A percentile compares a stretch with the other conserved stretches of the same genome.
These are phyloP conservation scores for Neomorphus geoffroyi DNA, from an alignment of 2,797 vertebrate species.

Conservation along the genomic window DNA sequence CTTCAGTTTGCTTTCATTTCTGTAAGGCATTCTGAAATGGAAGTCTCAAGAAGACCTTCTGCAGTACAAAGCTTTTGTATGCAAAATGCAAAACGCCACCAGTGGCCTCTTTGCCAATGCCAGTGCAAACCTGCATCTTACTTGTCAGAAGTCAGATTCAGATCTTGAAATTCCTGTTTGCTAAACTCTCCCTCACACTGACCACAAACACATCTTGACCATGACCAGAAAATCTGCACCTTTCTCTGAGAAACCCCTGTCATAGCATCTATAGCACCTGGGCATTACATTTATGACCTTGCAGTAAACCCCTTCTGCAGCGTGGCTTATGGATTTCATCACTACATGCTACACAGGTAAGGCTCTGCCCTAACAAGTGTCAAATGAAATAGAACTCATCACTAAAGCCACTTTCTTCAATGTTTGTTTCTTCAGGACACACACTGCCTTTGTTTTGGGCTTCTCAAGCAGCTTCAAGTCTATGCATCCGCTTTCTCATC, in stretches of 20 bases:
- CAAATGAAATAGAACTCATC: not conserved
- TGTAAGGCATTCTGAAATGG: not conserved
- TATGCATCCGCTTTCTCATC: not conserved
- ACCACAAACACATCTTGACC: not conserved
- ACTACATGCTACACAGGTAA: not conserved
- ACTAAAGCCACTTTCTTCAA: not conserved
- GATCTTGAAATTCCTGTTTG: not conserved
- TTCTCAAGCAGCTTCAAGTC: not conserved
- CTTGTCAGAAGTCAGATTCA: not conserved
- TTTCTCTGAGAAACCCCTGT: not conserved
- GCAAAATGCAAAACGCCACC: not conserved
- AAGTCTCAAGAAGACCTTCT: fast-evolving
- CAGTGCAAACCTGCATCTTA: not conserved
- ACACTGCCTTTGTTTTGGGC: not conserved
- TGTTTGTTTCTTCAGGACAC: not conserved
- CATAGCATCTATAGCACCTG: not conserved
- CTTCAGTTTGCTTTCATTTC: not conserved
- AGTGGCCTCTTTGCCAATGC: not conserved
- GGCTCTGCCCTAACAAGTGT: not conserved
- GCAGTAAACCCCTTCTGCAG: not conserved
- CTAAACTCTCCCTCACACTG: not conserved
- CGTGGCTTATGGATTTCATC: not conserved
- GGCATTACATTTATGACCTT: not conserved
- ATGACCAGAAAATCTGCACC: not conserved
- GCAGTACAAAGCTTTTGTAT: not conserved